Percentiles rank a stretch among this genome's conserved stretches.
These are phyloP conservation scores for Agonopterix alstromeriana DNA, from an alignment of 2,888 invertebrate species.

Conservation along the genomic window DNA sequence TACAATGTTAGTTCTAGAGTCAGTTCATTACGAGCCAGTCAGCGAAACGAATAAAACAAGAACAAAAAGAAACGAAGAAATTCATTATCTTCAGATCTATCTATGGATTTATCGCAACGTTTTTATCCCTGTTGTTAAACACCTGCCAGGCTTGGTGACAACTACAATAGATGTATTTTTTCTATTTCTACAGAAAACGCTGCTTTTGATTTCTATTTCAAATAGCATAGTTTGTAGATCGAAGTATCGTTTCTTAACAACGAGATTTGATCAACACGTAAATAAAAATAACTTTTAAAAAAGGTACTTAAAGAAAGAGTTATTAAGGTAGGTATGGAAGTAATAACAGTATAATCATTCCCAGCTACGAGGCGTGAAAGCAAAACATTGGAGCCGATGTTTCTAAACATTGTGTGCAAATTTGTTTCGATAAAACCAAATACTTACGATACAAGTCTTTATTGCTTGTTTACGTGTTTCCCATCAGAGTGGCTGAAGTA, in stretches of 20 bases:
- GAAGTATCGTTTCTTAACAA: too few relatives aligned
- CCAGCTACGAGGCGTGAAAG: constrained; percentile 42
- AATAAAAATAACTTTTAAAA: too few relatives aligned
- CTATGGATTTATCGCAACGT: not conserved
- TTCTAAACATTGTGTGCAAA: constrained; percentile 67
- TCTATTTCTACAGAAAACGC: too few relatives aligned
- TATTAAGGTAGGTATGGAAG: not conserved
- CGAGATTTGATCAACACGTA: too few relatives aligned
- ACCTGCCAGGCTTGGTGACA: constrained; percentile 7
- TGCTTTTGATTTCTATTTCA: too few relatives aligned
- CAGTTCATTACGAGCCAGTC: too few relatives aligned
- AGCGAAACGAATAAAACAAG: too few relatives aligned
- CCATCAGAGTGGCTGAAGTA: constrained; percentile 13
- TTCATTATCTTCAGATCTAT: not conserved
- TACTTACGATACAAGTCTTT: constrained; percentile 25
- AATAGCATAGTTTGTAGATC: too few relatives aligned
- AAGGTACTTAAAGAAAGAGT: too few relatives aligned
- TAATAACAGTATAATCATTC: constrained; percentile 36
- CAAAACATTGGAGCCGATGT: constrained; percentile 49
- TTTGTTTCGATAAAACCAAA: constrained; percentile 55
- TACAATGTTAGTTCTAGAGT: too few relatives aligned
- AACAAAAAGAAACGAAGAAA: not conserved
- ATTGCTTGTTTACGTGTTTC: constrained; percentile 30
- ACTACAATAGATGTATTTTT: not conserved
- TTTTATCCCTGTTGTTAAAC: constrained; percentile 6